Percentiles rank a stretch among this genome's conserved stretches.
Evolutionary conservation across 2,797 vertebrate genomes (phyloP).

Genomic region (Caiman crocodilus): DNA sequence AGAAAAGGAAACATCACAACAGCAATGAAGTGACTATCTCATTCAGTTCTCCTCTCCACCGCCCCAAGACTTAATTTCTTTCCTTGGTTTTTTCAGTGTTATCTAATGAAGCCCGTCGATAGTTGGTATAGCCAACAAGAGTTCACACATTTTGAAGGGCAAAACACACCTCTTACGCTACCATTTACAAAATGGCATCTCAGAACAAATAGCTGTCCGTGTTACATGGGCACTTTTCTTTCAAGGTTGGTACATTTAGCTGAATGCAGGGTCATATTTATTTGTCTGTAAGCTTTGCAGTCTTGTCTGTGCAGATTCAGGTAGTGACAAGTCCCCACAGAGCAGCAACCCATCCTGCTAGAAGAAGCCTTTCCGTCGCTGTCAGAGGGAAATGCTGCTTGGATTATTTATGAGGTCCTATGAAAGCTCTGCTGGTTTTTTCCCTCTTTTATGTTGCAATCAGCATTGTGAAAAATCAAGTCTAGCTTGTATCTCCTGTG

Average conservation of each 20-base stretch:
- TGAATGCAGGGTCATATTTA: not conserved
- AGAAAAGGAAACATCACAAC: not conserved
- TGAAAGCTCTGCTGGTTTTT: slow-evolving; percentile 1
- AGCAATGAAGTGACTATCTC: not conserved
- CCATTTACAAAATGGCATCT: not conserved
- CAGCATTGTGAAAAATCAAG: not conserved
- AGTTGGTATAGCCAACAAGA: no score
- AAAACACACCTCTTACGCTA: not conserved
- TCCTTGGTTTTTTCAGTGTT: not conserved
- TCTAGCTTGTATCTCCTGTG: not conserved
- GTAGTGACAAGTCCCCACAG: not conserved
- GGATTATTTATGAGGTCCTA: not conserved
- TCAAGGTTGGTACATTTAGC: not conserved
- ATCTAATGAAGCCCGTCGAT: not conserved
- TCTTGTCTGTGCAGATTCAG: not conserved
- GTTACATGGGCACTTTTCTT: not conserved
- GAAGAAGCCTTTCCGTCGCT: not conserved
- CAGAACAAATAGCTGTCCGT: not conserved
- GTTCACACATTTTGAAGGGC: not conserved
- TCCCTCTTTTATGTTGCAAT: not conserved
- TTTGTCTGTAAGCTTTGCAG: not conserved
- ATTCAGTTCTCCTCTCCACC: not conserved
- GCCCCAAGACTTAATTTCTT: not conserved
- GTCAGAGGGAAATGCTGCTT: not conserved
- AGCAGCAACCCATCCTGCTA: not conserved